Conservation (phyloP, 2,797 vertebrate genomes). For the Enteromius radiatus region DNA sequence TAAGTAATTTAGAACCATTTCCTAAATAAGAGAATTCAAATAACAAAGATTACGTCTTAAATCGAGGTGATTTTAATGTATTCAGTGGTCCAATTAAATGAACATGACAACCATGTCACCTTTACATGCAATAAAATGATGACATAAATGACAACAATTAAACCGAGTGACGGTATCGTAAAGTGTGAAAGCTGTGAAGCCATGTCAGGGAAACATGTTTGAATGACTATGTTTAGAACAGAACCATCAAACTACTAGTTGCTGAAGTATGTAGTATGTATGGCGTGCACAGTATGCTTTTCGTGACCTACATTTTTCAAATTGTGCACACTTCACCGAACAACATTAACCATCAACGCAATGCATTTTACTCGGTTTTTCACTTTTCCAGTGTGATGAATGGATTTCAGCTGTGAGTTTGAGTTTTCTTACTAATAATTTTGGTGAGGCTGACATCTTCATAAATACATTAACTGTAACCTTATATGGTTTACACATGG, state of each 20-base stretch:
- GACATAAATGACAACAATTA: neutral
- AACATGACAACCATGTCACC: neutral
- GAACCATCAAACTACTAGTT: neutral
- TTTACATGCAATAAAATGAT: conserved; percentile 13
- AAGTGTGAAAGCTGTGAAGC: too few species aligned
- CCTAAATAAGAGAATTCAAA: neutral
- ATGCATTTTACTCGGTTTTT: neutral
- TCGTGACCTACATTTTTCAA: neutral
- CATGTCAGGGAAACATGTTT: neutral
- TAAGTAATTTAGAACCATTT: neutral
- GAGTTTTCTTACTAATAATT: neutral
- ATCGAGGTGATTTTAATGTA: conserved; percentile 16
- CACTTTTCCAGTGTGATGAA: neutral
- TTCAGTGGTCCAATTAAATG: conserved; percentile 15
- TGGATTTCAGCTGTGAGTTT: neutral
- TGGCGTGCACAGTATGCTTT: neutral
- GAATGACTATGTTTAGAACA: neutral
- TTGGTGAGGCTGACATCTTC: too few species aligned
- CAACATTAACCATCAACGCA: neutral
- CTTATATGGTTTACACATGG: neutral
- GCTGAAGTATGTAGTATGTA: neutral
- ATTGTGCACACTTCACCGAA: neutral
- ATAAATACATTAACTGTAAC: neutral
- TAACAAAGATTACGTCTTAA: neutral
- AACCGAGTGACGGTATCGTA: too few species aligned